These are phyloP conservation scores for Platichthys stellatus DNA, from an alignment of 2,113 vertebrate genomes.

Conservation along the genomic window DNA sequence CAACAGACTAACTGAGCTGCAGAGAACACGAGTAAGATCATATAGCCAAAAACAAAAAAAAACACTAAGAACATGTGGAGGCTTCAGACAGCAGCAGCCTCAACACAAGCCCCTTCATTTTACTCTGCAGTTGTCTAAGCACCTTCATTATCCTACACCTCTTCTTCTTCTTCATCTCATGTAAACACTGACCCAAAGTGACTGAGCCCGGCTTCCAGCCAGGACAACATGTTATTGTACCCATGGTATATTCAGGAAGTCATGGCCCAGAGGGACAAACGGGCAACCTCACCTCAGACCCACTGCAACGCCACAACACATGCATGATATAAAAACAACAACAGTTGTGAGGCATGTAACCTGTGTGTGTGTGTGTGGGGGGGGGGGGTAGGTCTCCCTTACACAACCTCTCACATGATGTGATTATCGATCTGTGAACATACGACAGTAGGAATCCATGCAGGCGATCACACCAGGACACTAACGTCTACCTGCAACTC, in stretches of 20 bases:
- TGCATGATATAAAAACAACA: neutral
- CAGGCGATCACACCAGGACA: neutral
- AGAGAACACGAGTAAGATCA: neutral
- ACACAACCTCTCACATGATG: neutral
- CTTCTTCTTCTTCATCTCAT: neutral
- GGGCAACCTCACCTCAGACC: constrained; percentile 30
- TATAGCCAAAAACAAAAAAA: neutral
- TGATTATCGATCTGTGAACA: neutral
- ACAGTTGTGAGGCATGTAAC: neutral
- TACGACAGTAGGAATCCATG: neutral
- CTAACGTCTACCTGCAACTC: constrained; percentile 3
- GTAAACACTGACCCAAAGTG: constrained; percentile 29
- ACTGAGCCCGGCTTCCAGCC: constrained; percentile 26
- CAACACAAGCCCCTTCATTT: neutral
- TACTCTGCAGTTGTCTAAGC: neutral
- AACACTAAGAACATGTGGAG: constrained; percentile 5
- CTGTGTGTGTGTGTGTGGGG: neutral
- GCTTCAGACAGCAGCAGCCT: neutral
- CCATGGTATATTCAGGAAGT: constrained; percentile 55
- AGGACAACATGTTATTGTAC: constrained; percentile 59
- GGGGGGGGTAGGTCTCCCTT: no score
- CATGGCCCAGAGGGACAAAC: constrained; percentile 21
- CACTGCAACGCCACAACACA: constrained; percentile 14
- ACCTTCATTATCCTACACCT: neutral
- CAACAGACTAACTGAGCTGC: neutral